Conservation (phyloP, 2,113 vertebrate species). For the Ellobius talpinus region DNA sequence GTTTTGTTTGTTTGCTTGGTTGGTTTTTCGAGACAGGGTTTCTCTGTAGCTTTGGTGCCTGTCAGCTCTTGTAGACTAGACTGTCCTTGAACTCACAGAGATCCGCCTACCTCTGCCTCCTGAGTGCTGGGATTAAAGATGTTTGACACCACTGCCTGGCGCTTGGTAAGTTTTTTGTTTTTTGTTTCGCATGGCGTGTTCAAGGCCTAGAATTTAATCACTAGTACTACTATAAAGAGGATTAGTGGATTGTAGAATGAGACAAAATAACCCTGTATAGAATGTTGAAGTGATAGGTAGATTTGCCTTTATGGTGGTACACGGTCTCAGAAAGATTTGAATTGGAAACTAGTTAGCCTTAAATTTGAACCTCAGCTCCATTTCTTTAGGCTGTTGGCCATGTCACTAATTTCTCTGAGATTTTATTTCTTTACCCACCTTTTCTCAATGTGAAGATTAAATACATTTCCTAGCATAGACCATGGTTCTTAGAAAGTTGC, state of each 20-base stretch:
- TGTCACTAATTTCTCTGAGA: background rate
- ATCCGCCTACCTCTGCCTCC: no score
- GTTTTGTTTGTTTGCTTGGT: background rate
- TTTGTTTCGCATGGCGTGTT: background rate
- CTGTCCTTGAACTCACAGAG: no score
- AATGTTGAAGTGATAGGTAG: background rate
- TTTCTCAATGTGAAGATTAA: conserved; percentile 40
- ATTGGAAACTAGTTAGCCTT: conserved; percentile 39
- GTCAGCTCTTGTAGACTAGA: no score
- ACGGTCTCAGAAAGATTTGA: background rate
- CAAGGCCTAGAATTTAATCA: background rate
- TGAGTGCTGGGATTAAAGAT: no score
- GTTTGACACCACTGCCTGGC: no score
- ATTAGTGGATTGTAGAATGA: background rate
- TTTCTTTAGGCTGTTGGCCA: background rate
- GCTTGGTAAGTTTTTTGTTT: background rate
- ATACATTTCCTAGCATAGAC: background rate
- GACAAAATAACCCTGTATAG: background rate
- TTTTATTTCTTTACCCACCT: background rate
- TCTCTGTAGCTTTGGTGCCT: no score
- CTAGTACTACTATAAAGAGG: background rate
- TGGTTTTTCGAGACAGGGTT: no score
- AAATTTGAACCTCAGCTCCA: background rate
- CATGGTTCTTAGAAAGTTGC: conserved; percentile 25
- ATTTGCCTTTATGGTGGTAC: background rate